Evolutionary conservation across 2,888 invertebrate species (phyloP).

Genomic region (Eilema caniola): DNA sequence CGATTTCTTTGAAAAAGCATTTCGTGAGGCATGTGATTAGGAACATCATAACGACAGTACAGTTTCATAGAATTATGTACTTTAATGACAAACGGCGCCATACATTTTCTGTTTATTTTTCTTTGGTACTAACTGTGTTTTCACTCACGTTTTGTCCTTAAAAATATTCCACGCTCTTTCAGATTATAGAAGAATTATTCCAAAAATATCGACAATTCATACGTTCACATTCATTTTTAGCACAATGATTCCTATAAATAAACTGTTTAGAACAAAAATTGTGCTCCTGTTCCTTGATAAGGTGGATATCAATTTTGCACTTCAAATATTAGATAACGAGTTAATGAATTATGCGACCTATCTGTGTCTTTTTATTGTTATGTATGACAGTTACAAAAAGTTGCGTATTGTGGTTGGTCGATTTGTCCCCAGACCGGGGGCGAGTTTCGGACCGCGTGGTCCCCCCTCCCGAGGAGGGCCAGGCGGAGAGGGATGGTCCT

Average conservation of each 20-base stretch:
- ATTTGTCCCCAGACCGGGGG: no score
- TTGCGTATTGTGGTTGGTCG: no score
- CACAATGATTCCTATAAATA: no score
- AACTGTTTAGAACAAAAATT: neutral
- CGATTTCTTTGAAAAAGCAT: slow-evolving; percentile 14
- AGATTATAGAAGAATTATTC: neutral
- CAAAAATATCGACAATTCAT: slow-evolving; percentile 6
- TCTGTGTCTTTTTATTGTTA: no score
- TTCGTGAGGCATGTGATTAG: slow-evolving; percentile 12
- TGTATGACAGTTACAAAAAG: no score
- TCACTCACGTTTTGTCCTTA: neutral
- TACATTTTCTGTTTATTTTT: slow-evolving; percentile 8
- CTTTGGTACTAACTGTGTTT: slow-evolving; percentile 2
- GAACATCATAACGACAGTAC: slow-evolving; percentile 14
- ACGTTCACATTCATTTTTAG: neutral
- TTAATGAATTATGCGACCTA: no score
- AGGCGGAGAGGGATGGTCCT: no score
- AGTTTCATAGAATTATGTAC: slow-evolving; percentile 23
- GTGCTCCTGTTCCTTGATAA: neutral
- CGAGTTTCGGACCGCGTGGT: no score
- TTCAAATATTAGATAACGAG: no score
- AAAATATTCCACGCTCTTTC: slow-evolving; percentile 8
- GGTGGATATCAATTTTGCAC: neutral
- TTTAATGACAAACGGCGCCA: neutral
- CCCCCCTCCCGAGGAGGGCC: no score